Evolutionary conservation across 2,888 invertebrate species (phyloP), one percentile per base, ranked within the genome.

Genomic region (Choreutis nemorana): DNA sequence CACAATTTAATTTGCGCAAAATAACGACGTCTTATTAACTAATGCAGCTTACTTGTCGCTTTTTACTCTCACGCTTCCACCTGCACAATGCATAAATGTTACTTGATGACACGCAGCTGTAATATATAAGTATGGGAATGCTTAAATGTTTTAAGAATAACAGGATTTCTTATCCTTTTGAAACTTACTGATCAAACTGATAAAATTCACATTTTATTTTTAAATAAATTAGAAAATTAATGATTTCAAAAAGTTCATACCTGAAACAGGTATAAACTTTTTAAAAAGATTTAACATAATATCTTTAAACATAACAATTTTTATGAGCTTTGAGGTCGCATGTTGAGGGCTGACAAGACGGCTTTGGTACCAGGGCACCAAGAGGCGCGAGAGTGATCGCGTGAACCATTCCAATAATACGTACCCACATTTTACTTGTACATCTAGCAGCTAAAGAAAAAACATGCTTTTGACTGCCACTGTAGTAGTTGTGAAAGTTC

Each of bases 1-100:
- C 75, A 78, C 72, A 67, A 73, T 73, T 77, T 58, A 64, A 66
- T 73, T 70, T 65, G 60, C 57, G 55, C 61, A 57, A 65, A 68
- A 60, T 48, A 53, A 58, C 49, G 42, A 49, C 42, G 39, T 41
- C 44, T 44, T 44, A 48, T 50, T 59, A 55, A 49, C 55, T 53
- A 55, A 49, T 55, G 48, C 47, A 48, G 40, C 45, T 9, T 14
- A 35, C 55, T 53, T 50, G 45, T 49, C 47, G 44, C 35, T 45
- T 55, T 56, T 56, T 53, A 54, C 44, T 70, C 63, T 52, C 63
- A 67, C 63, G 63, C 55, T 63, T 60, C 62, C 48, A 62, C 56
- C 50, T 48, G 48, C 50, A 44, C 37, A 34, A 28, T 8, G 9
- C n/a, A 28, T 8, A 22, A 9, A 13, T 16, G 9, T 16, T 7